Conservation (phyloP, 2,888 invertebrate species). For the Invenusta paracnida region DNA sequence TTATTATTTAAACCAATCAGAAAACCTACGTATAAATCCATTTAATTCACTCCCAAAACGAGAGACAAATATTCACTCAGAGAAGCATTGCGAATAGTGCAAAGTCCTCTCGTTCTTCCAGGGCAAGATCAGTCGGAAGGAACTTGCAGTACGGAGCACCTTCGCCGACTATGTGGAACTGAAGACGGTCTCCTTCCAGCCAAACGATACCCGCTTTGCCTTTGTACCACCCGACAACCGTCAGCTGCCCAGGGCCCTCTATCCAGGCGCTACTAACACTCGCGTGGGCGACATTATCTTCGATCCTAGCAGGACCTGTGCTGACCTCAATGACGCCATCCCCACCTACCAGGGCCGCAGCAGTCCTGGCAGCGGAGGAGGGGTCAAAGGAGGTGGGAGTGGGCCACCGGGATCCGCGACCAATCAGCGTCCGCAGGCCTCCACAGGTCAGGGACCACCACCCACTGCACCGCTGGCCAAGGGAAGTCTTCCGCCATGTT, state of each 20-base stretch:
- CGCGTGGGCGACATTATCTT: slow-evolving; percentile 11
- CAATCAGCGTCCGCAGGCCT: not conserved
- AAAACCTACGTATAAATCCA: too few relatives aligned
- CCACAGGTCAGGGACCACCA: not conserved
- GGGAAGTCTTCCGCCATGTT: slow-evolving; percentile 21
- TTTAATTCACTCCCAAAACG: too few relatives aligned
- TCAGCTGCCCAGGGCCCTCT: not conserved
- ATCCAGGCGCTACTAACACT: slow-evolving; percentile 47
- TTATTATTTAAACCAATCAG: too few relatives aligned
- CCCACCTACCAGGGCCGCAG: not conserved
- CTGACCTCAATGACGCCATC: not conserved
- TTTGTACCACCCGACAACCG: slow-evolving; percentile 60
- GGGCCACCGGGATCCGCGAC: not conserved
- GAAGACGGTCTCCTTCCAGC: slow-evolving; percentile 66
- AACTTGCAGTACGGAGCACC: slow-evolving; percentile 70
- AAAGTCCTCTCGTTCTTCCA: too few relatives aligned
- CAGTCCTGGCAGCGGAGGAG: not conserved
- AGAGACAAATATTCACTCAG: too few relatives aligned
- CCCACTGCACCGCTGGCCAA: not conserved
- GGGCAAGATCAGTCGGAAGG: not conserved
- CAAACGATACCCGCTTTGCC: slow-evolving; percentile 67
- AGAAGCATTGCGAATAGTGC: too few relatives aligned
- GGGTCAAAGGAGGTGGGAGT: not conserved
- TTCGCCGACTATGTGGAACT: slow-evolving; percentile 77
- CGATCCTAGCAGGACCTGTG: not conserved